Conservation (phyloP, 2,113 vertebrate species). For the Muntiacus reevesi region DNA sequence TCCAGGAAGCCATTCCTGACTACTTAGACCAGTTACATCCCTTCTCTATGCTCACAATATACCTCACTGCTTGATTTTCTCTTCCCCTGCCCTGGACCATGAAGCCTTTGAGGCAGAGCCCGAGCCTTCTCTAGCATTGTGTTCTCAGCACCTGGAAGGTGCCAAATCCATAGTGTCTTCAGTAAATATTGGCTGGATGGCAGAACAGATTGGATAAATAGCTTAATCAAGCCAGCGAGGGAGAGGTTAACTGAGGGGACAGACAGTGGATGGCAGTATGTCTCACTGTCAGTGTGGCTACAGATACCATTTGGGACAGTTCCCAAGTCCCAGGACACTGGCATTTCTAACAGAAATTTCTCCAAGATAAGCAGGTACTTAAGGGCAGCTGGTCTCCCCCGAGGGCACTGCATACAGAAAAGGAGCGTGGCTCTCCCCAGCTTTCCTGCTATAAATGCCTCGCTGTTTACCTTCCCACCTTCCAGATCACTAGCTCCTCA, state of each 20-base stretch:
- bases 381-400: background rate
- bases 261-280: background rate
- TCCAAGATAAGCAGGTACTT: background rate
- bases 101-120: background rate
- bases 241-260: background rate
- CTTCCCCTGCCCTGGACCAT: background rate
- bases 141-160: background rate
- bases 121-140: background rate
- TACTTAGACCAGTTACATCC: background rate
- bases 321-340: background rate
- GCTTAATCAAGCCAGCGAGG: background rate
- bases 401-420: background rate
- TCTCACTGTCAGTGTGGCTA: background rate
- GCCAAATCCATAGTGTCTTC: background rate
- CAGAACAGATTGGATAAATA: background rate
- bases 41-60: background rate
- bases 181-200: background rate
- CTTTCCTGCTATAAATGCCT: conserved; percentile 12
- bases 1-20: background rate
- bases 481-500: background rate
- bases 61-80: background rate
- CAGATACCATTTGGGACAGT: background rate
- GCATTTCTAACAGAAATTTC: background rate
- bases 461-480: background rate
- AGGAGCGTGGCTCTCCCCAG: fast-evolving